Percentiles rank a stretch among this genome's conserved stretches.
Evolutionary conservation across 2,113 vertebrate genomes (phyloP).

Genomic region (Lates calcarifer): DNA sequence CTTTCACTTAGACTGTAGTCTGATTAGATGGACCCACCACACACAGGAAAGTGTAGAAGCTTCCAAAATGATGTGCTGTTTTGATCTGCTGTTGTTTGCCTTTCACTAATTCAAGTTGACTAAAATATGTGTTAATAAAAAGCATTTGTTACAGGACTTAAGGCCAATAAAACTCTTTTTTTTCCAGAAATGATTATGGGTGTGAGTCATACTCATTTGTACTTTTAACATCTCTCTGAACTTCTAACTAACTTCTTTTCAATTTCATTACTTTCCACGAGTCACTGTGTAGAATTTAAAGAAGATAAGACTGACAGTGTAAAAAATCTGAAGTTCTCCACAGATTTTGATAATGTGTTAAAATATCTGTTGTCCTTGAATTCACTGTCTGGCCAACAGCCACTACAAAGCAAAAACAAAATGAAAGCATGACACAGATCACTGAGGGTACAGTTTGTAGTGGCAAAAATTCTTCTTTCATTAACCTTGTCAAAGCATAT

Average conservation of each 20-base stretch:
- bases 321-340: slow-evolving; percentile 15
- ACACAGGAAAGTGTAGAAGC: slow-evolving; percentile 1
- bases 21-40: neutral
- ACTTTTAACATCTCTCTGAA: slow-evolving; percentile 1
- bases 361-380: slow-evolving; percentile 35
- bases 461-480: slow-evolving; percentile 22
- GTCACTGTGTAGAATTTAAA: neutral
- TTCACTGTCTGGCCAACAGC: slow-evolving; percentile 36
- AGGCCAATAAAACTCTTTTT: neutral
- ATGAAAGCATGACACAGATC: slow-evolving; percentile 39
- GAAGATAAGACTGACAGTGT: slow-evolving; percentile 11
- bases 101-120: neutral
- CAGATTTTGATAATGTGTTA: slow-evolving; percentile 6
- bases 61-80: neutral
- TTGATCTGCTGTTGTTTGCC: neutral
- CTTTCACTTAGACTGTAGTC: slow-evolving; percentile 17
- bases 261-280: slow-evolving; percentile 8
- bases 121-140: neutral
- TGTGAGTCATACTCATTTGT: neutral
- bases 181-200: neutral
- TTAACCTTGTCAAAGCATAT: slow-evolving; percentile 52
- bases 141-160: neutral
- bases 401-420: slow-evolving; percentile 35
- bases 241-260: slow-evolving; percentile 10
- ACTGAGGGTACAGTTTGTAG: slow-evolving; percentile 10